A percentile compares a stretch with the other conserved stretches of the same genome.
phyloP scores from a whole-genome alignment of 2,888 invertebrate species.

The Tenthredo scrophulariae region DNA sequence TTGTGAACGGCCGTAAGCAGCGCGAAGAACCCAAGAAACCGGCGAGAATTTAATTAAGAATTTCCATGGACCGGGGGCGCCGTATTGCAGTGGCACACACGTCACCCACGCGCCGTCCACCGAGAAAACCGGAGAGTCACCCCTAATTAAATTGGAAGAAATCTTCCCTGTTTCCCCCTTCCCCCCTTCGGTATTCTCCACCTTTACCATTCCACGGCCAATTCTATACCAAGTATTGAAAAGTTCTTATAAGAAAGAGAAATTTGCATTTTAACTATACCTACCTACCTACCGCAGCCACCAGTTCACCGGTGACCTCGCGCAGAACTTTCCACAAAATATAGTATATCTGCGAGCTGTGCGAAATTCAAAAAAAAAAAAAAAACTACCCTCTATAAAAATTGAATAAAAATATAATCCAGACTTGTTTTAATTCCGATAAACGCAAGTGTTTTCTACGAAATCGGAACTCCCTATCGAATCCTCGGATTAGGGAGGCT shows the following conservation, averaged over 20 bases:
- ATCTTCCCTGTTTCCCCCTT: slow-evolving; percentile 61
- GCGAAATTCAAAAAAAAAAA: too few species aligned
- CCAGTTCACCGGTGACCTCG: background rate
- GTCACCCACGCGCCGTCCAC: slow-evolving; percentile 60
- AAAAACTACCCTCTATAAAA: too few species aligned
- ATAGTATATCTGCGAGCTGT: background rate
- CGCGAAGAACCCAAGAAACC: slow-evolving; percentile 57
- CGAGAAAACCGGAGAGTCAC: slow-evolving; percentile 36
- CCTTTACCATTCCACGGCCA: background rate
- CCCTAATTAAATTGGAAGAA: slow-evolving; percentile 75
- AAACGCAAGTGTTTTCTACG: background rate
- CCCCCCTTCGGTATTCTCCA: background rate
- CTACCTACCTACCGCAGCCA: background rate
- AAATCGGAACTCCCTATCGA: background rate
- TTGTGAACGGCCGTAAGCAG: background rate
- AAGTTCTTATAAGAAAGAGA: slow-evolving; percentile 60
- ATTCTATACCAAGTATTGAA: slow-evolving; percentile 58
- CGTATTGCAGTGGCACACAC: slow-evolving; percentile 69
- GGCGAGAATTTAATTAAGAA: slow-evolving; percentile 75
- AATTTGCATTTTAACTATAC: slow-evolving; percentile 66
- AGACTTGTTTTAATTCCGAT: background rate
- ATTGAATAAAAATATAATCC: background rate
- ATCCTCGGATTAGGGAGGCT: background rate
- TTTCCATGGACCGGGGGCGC: slow-evolving; percentile 65
- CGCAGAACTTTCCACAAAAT: background rate